These are phyloP conservation scores for Lasioglossum villosulum DNA, from an alignment of 2,888 invertebrate genomes.

Conservation along the genomic window DNA sequence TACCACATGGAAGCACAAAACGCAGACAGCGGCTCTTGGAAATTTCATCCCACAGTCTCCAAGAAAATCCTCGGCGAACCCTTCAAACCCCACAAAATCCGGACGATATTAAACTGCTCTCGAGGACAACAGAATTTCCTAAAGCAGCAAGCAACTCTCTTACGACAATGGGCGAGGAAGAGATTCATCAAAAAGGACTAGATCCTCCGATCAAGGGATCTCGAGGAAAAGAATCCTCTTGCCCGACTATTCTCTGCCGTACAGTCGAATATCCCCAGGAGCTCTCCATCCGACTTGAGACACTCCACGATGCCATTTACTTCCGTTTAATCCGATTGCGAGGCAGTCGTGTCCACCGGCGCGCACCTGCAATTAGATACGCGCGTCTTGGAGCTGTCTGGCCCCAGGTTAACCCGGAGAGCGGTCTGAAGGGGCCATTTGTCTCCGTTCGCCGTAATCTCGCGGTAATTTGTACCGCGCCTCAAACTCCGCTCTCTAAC, in stretches of 20 bases:
- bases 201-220: neutral
- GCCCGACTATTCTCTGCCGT: neutral
- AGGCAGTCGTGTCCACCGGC: neutral
- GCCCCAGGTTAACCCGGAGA: neutral
- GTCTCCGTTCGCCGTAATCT: slow-evolving; percentile 38
- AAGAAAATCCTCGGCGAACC: neutral
- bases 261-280: neutral
- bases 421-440: slow-evolving; percentile 26
- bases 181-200: neutral
- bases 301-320: slow-evolving; percentile 2
- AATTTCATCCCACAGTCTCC: neutral
- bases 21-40: neutral
- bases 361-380: slow-evolving; percentile 44
- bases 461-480: slow-evolving; percentile 25
- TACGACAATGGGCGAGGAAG: neutral
- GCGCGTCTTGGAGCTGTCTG: slow-evolving; percentile 42
- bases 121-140: neutral
- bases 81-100: neutral
- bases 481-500: slow-evolving; percentile 6
- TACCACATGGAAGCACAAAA: neutral
- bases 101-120: neutral
- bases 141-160: neutral
- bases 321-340: slow-evolving; percentile 9
- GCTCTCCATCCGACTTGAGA: neutral
- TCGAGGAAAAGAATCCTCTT: neutral